Base-by-base conservation (phyloP, 2,888 invertebrate species). In the Rhorus exstirpatorius region DNA sequence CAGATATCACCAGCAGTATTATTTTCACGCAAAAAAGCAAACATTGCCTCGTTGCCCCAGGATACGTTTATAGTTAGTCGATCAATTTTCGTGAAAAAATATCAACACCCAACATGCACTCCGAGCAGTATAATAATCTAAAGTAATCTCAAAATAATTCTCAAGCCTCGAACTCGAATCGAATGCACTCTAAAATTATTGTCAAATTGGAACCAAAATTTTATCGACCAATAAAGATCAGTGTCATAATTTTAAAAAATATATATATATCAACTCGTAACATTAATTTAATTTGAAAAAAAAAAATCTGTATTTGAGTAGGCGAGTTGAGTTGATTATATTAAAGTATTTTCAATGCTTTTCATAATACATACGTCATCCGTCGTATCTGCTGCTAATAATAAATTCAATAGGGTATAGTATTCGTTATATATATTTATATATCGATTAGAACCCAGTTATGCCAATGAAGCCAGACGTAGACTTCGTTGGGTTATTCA, bases 41-140 rank as follows among this genome's bases (percentile, higher is more conserved):
- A 65, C 79, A 78, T 81, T 46, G 44, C 19, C 31, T 12, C 63
- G 81, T 81, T 81, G 77, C 78, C 81, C 81, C 68, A n/a, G 78
- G 81, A 72, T 76, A 81, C 74, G 70, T 26, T 55, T 17, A 12
- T 44, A 58, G 26, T 24, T 12, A 26, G 24, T 26, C 19, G 67
- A 72, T 72, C 61, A 72, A 72, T 72, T 61, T 17, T 38, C 38
- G 35, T 58, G 26, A 51, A 24, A 58, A 35, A 72, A 60, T n/a
- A 35, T 17, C 7, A n/a, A 8, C 35, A 26, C 55, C 31, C 0
- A 35, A 12, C n/a, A n/a, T n/a, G n/a, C n/a, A 17, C 35, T n/a
- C 46, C 19, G 31, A 31, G 6, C 10, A 49, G 17, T 31, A 31
- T 31, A 31, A 24, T 12, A 26, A 46, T 35, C 7, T n/a, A n/a